phyloP scores from a whole-genome alignment of 2,888 invertebrate species.

The Augiades crinisus region DNA sequence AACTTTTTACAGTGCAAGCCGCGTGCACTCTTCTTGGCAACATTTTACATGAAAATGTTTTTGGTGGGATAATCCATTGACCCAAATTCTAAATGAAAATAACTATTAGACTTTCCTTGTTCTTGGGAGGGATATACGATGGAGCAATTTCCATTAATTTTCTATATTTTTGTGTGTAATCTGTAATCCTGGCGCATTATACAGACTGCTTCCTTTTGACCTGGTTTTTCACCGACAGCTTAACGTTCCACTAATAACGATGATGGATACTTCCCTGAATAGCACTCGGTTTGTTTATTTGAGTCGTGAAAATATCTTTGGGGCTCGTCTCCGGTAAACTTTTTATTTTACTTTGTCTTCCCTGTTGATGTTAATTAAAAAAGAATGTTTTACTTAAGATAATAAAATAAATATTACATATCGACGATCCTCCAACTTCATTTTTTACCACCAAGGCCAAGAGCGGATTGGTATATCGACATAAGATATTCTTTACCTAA shows the following conservation, averaged over 20 bases:
- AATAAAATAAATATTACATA: too few relatives aligned
- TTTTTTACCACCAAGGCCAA: too few relatives aligned
- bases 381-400: too few relatives aligned
- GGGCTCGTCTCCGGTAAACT: background rate
- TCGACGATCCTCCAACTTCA: too few relatives aligned
- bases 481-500: too few relatives aligned
- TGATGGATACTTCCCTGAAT: slow-evolving; percentile 14
- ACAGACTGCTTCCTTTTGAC: slow-evolving; percentile 10
- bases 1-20: too few relatives aligned
- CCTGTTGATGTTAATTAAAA: too few relatives aligned
- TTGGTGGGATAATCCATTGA: too few relatives aligned
- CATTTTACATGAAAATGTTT: too few relatives aligned
- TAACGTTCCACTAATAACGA: slow-evolving; percentile 11
- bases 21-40: too few relatives aligned
- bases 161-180: slow-evolving; percentile 1
- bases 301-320: background rate
- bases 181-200: slow-evolving; percentile 10
- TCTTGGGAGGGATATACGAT: background rate
- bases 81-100: background rate
- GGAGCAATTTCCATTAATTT: slow-evolving; percentile 12
- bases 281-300: slow-evolving; percentile 5
- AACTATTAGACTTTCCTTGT: background rate
- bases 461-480: too few relatives aligned
- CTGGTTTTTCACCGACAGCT: background rate
- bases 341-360: too few relatives aligned